phyloP scores from a whole-genome alignment of 1,140 invertebrate species.

The Dermatophagoides farinae region DNA sequence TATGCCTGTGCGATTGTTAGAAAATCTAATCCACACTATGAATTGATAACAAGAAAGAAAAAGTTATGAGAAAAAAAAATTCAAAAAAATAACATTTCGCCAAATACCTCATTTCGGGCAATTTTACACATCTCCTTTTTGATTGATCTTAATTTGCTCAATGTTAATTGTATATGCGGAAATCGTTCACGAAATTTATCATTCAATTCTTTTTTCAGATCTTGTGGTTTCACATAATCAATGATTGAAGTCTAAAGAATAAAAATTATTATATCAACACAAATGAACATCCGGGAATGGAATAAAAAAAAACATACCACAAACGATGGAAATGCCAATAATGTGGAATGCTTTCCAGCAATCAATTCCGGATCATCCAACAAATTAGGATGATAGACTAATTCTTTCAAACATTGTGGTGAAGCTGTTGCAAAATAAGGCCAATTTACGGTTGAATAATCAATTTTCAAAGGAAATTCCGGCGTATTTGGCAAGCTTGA shows the following conservation, averaged over 20 bases:
- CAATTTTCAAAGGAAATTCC: neutral
- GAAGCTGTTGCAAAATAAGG: slow-evolving; percentile 3
- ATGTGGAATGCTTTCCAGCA: slow-evolving; percentile 76
- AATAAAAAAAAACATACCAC: slow-evolving; percentile 38
- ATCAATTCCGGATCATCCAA: slow-evolving; percentile 86
- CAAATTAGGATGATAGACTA: slow-evolving; percentile 56
- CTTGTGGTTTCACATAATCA: slow-evolving; percentile 85
- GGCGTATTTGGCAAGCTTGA: neutral
- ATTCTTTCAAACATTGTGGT: neutral
- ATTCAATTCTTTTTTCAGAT: slow-evolving; percentile 90
- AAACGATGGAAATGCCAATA: slow-evolving; percentile 84
- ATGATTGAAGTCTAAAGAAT: slow-evolving; percentile 51
- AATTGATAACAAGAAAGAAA: slow-evolving; percentile 4
- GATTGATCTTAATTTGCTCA: slow-evolving; percentile 74
- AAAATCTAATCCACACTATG: slow-evolving; percentile 50
- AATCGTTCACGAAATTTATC: slow-evolving; percentile 91
- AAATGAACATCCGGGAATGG: neutral
- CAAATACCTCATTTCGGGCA: slow-evolving; percentile 32
- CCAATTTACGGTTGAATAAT: slow-evolving; percentile 1
- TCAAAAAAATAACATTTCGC: neutral
- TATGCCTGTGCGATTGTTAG: slow-evolving; percentile 84
- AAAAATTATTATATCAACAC: neutral
- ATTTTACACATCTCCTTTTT: slow-evolving; percentile 90
- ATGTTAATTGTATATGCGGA: slow-evolving; percentile 74
- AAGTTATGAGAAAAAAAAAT: neutral